phyloP scores from a whole-genome alignment of 1,140 invertebrate species.

The Drosophila oshimai region DNA sequence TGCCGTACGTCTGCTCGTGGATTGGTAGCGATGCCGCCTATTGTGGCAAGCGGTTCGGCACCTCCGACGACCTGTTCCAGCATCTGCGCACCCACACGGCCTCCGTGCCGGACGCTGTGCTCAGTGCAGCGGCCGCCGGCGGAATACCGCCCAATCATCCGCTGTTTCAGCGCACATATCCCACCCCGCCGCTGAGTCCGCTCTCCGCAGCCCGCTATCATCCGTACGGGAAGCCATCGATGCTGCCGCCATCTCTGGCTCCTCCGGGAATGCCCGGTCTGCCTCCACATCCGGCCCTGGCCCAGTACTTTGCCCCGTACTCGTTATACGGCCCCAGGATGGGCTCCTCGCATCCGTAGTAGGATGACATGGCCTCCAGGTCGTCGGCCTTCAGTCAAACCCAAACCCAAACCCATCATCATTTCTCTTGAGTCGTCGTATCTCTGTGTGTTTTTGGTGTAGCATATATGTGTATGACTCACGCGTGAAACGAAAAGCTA shows the following conservation, averaged over 20 bases:
- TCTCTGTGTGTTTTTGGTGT: background rate
- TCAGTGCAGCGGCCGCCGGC: constrained; percentile 83
- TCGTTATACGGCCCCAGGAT: constrained; percentile 93
- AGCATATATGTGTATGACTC: no score
- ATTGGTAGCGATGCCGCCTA: constrained; percentile 93
- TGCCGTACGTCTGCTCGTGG: constrained; percentile 96
- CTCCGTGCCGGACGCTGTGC: constrained; percentile 84
- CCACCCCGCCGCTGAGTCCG: constrained; percentile 92
- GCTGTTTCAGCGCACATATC: constrained; percentile 90
- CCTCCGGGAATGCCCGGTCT: constrained; percentile 85
- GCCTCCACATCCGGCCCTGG: constrained; percentile 87
- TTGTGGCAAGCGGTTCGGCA: constrained; percentile 94
- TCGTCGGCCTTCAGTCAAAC: constrained; percentile 50
- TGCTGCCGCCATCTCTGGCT: constrained; percentile 83
- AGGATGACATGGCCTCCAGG: background rate
- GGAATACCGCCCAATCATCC: constrained; percentile 86
- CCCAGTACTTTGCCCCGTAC: constrained; percentile 92
- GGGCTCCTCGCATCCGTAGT: constrained; percentile 87
- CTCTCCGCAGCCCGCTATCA: constrained; percentile 92
- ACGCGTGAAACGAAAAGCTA: constrained; percentile 80
- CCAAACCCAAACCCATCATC: no score
- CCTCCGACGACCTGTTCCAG: constrained; percentile 94
- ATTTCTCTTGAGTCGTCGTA: constrained; percentile 45
- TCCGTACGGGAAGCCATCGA: constrained; percentile 91
- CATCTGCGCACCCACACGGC: constrained; percentile 94